Evolutionary conservation across 2,797 vertebrate species (phyloP), one percentile per base, ranked within the genome.

Genomic region (Sandelia bainsii): DNA sequence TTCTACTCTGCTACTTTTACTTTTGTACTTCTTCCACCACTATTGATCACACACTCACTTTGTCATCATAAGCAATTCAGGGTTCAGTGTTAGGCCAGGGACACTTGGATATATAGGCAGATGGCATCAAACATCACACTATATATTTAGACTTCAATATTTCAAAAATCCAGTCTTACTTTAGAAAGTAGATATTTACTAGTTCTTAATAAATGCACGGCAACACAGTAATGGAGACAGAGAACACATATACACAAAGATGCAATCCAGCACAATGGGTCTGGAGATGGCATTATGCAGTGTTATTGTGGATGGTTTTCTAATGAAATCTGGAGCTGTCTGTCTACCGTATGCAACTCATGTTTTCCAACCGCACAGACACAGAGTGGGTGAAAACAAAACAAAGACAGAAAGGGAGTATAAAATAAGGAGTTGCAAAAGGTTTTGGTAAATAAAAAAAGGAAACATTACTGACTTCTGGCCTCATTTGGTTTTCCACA

Each of bases 281-380:
- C 23, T 63, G 60, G 50, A 80, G 77, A 76, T 59, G 62, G 45
- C 48, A 72, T 79, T 67, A 66, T 68, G 65, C 48, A 45, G 61
- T 85, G 53, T 76, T 83, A 58, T 81, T 75, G 63, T 77, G 72
- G 59, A 75, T 44, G 73, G 11, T 75, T 86, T 81, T 86, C 69
- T 77, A 82, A 83, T 83, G 58, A 86, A 88, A 77, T 72, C 71
- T 62, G 39, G 60, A 72, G 78, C 73, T 63, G 53, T 77, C 69
- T 71, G 60, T 56, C 42, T 83, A 74, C 84, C 79, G 83, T 71
- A 66, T 80, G 76, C 72, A 80, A 78, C 68, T 79, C 75, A 73
- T 54, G 60, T 45, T 87, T 84, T 86, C 79, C 80, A 86, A 83
- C 85, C 75, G 82, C 85, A 85, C 75, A 70, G 71, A 74, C 69